Percentiles rank a stretch among this genome's conserved stretches.
phyloP scores from a whole-genome alignment of 2,888 invertebrate species.

The Steinernema carpocapsae region DNA sequence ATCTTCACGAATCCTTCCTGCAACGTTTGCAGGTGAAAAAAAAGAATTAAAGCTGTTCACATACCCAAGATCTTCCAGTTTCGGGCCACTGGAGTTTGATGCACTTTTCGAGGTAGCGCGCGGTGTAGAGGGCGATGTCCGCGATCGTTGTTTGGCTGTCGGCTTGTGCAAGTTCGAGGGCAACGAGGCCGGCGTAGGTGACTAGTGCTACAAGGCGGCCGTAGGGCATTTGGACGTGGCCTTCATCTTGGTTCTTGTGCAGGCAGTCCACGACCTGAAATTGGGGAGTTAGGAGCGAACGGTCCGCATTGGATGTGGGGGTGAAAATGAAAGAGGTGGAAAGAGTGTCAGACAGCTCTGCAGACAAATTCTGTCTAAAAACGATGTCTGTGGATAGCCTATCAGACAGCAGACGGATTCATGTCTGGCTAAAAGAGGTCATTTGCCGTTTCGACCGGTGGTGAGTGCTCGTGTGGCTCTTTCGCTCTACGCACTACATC shows the following conservation, averaged over 20 bases:
- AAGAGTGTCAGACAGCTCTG: no score
- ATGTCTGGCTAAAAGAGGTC: no score
- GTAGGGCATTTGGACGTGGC: constrained; percentile 17
- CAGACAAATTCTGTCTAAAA: no score
- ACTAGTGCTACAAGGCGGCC: constrained; percentile 22
- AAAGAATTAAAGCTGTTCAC: background rate
- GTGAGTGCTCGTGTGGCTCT: no score
- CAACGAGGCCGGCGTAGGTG: constrained; percentile 4
- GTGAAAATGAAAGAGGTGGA: no score
- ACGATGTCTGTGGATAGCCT: no score
- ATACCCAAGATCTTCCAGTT: constrained; percentile 19
- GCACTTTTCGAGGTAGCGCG: background rate
- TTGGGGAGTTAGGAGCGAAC: background rate
- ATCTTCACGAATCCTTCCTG: background rate
- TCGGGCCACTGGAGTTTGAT: constrained; percentile 12
- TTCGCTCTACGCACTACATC: no score
- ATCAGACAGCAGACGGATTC: no score
- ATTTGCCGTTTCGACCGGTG: no score
- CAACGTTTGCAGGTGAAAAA: background rate
- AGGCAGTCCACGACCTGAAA: background rate
- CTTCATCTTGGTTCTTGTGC: constrained; percentile 13
- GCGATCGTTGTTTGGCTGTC: background rate
- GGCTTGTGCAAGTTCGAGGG: background rate
- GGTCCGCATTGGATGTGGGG: no score
- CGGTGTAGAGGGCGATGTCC: constrained; percentile 18